Evolutionary conservation across 2,797 vertebrate genomes (phyloP).

Genomic region (Xyrichtys novacula): DNA sequence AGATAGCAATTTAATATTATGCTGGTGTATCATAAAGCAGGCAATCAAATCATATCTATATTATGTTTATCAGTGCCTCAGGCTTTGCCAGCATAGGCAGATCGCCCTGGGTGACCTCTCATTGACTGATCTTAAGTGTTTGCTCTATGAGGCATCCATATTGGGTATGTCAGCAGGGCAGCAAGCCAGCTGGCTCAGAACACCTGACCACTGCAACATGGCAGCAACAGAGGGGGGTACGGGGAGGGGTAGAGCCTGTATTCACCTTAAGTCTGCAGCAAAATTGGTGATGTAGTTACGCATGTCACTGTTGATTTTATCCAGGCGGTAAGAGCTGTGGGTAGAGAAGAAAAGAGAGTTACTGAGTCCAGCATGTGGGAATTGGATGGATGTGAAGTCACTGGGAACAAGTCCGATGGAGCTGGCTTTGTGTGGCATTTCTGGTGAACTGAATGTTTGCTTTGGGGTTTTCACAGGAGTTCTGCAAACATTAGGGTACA

Average conservation of each 20-base stretch:
- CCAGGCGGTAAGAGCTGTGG: conserved; percentile 88
- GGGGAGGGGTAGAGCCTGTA: conserved; percentile 65
- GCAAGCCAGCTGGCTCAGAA: conserved; percentile 69
- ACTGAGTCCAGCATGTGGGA: conserved; percentile 69
- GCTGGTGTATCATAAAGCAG: background rate
- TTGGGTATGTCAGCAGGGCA: conserved; percentile 71
- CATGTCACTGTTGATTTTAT: conserved; percentile 89
- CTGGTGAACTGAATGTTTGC: conserved; percentile 75
- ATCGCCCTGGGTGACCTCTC: conserved; percentile 67
- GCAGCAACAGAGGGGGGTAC: conserved; percentile 60
- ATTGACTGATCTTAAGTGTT: conserved; percentile 71
- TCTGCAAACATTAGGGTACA: conserved; percentile 79
- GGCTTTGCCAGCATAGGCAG: conserved; percentile 40
- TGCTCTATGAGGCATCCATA: conserved; percentile 62
- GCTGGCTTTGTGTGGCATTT: conserved; percentile 42
- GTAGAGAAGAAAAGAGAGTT: conserved; percentile 83
- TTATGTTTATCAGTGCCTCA: conserved; percentile 37
- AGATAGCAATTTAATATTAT: background rate
- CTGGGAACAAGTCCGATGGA: conserved; percentile 45
- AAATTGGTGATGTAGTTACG: conserved; percentile 91
- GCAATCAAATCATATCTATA: conserved; percentile 27
- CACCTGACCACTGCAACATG: conserved; percentile 67
- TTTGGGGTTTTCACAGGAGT: conserved; percentile 63
- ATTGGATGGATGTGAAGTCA: conserved; percentile 64
- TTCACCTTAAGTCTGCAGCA: conserved; percentile 89